Evolutionary conservation across 2,113 vertebrate genomes (phyloP).

Genomic region (Glaucomys volans): DNA sequence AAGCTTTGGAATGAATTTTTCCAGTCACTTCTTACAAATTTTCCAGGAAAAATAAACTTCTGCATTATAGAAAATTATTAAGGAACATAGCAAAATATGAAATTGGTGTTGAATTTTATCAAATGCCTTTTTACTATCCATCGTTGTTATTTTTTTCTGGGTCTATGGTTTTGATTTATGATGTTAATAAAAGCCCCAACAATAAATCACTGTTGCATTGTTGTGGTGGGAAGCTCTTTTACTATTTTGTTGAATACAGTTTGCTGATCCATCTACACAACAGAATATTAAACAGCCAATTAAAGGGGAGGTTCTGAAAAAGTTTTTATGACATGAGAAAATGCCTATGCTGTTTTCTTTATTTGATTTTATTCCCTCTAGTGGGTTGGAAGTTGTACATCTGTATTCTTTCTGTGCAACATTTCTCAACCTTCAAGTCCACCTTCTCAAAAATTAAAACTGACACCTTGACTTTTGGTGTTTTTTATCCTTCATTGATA

Average conservation of each 20-base stretch:
- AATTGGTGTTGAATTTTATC: constrained; percentile 41
- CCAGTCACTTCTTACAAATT: background rate
- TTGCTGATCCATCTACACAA: background rate
- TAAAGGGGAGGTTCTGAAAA: background rate
- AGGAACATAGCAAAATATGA: background rate
- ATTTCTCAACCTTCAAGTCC: constrained; percentile 32
- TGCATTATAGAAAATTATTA: background rate
- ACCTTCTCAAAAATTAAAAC: background rate
- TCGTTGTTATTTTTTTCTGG: background rate
- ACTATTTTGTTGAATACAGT: background rate
- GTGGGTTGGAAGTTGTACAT: background rate
- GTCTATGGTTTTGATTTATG: background rate
- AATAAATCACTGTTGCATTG: background rate
- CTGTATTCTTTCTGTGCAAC: background rate
- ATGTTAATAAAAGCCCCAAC: constrained; percentile 15
- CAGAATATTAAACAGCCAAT: constrained; percentile 8
- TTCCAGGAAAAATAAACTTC: background rate
- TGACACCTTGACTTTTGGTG: background rate
- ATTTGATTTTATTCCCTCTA: background rate
- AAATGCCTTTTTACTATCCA: background rate
- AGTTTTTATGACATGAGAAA: constrained; percentile 13
- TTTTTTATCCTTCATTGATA: background rate
- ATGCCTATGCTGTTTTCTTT: background rate
- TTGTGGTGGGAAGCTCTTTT: background rate
- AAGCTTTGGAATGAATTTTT: background rate